Evolutionary conservation across 2,888 invertebrate genomes (phyloP), one percentile per base, ranked within the genome.

Genomic region (Apantesis nais): DNA sequence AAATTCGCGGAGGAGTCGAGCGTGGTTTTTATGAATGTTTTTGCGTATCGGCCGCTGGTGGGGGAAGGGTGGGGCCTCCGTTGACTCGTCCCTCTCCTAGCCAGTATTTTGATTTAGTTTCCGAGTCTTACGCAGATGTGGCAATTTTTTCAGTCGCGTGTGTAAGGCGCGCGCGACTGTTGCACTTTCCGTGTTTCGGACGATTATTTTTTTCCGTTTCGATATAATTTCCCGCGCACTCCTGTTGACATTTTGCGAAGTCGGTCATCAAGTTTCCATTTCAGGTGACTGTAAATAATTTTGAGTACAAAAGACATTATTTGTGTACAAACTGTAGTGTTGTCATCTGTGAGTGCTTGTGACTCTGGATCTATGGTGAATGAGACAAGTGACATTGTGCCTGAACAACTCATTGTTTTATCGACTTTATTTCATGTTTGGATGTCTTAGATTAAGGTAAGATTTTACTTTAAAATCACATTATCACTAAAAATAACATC

Each of bases 91-190:
- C 94, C 94, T 94, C 94, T 93, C 88, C 93, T 92, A 93, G 92
- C 92, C 89, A 88, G 93, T 95, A 95, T 95, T 95, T 94, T 95
- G 94, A 95, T 94, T 95, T 95, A 95, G 94, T 94, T 95, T 94
- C 92, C 89, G 88, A 94, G 90, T 92, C 93, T 94, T 94, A 94
- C 94, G 93, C 92, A 91, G 93, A 92, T 94, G 93, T 92, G 89
- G 93, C 90, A 90, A 90, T 92, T 95, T 94, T 95, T 95, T 94
- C 94, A 95, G 95, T 94, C 94, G 94, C 94, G 94, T 92, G 92
- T 88, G 90, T 90, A 86, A 86, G 82, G 86, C 92, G 93, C 93
- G 93, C 93, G 93, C 93, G 92, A 81, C 92, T 88, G 87, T 83
- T 83, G 84, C 89, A 84, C 88, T 89, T 87, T 82, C 83, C 82